Conservation (phyloP, 2,113 vertebrate genomes). For the Procavia capensis region DNA sequence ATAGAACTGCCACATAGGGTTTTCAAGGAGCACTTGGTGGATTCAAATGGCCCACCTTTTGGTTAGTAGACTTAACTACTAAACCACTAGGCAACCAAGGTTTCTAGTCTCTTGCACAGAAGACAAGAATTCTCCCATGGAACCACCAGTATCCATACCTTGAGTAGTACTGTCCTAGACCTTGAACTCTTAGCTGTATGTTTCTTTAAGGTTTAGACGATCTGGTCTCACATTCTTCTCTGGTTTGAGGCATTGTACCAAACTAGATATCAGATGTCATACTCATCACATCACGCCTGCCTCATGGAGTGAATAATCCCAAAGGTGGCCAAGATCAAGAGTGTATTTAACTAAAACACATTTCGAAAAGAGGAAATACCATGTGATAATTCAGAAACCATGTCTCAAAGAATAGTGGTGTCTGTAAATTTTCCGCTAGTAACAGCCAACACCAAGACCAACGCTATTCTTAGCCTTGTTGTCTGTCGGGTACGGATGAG, state of each 20-base stretch:
- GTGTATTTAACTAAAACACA: neutral
- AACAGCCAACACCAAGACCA: neutral
- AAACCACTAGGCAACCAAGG: too few relatives aligned
- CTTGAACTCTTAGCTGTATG: neutral
- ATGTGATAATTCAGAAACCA: neutral
- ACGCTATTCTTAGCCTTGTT: neutral
- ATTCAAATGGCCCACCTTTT: too few relatives aligned
- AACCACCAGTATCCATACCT: neutral
- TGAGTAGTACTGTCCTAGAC: neutral
- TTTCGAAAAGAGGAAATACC: neutral
- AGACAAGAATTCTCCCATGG: neutral
- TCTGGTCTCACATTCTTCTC: too few relatives aligned
- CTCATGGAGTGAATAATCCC: neutral
- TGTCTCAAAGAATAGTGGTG: neutral
- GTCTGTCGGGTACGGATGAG: neutral
- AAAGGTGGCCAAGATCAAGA: neutral
- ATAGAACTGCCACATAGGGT: too few relatives aligned
- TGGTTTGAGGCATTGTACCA: too few relatives aligned
- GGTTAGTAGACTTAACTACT: too few relatives aligned
- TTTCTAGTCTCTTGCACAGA: too few relatives aligned
- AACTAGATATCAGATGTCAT: too few relatives aligned
- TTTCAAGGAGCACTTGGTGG: too few relatives aligned
- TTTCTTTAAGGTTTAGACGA: neutral
- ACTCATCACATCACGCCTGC: neutral
- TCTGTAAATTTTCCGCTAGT: neutral